phyloP scores from a whole-genome alignment of 2,113 vertebrate species.

The Hyaena hyaena region DNA sequence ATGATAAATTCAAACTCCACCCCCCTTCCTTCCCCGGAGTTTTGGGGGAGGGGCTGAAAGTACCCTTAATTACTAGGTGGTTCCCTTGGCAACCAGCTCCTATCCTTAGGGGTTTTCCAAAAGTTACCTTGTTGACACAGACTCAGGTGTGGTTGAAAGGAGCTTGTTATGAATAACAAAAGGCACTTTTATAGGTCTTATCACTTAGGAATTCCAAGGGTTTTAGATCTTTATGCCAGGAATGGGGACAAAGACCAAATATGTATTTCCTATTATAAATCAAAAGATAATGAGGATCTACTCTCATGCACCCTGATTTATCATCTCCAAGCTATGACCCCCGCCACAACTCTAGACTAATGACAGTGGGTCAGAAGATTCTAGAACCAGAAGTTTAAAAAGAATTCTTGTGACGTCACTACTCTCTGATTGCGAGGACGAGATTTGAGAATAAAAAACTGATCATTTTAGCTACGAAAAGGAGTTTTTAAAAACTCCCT shows the following conservation, averaged over 20 bases:
- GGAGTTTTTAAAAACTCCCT: background rate
- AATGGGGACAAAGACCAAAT: background rate
- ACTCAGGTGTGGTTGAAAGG: slow-evolving; percentile 1
- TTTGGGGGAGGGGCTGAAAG: background rate
- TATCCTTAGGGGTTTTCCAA: background rate
- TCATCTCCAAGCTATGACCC: background rate
- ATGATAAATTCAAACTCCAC: background rate
- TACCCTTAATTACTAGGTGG: background rate
- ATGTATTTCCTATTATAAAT: background rate
- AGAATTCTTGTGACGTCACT: background rate
- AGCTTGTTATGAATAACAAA: background rate
- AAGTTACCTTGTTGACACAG: background rate
- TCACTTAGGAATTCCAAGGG: background rate
- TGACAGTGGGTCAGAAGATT: background rate
- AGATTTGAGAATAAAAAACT: background rate
- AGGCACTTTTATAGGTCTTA: background rate
- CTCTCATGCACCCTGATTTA: background rate
- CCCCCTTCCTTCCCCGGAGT: background rate
- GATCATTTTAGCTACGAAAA: background rate
- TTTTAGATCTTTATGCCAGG: background rate
- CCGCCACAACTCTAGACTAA: background rate
- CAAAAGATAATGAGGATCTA: background rate
- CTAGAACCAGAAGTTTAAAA: slow-evolving; percentile 1
- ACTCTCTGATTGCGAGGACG: background rate
- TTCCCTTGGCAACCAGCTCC: background rate